Evolutionary conservation across 2,113 vertebrate species (phyloP).

Genomic region (Poeciliopsis occidentalis): DNA sequence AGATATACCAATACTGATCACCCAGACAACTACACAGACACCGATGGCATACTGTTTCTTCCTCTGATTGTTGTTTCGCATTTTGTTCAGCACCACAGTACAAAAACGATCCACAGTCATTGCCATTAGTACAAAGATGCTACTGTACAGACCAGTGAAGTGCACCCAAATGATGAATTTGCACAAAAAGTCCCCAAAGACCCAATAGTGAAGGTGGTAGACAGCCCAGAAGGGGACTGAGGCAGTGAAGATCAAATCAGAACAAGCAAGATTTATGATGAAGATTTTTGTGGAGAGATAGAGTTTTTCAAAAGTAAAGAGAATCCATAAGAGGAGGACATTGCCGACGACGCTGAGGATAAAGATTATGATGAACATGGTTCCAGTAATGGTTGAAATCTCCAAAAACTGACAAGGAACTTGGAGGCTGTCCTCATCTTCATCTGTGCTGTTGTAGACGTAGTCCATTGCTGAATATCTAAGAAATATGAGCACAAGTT

Average conservation of each 20-base stretch:
- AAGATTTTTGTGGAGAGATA: slow-evolving; percentile 79
- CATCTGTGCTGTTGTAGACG: neutral
- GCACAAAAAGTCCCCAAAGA: slow-evolving; percentile 72
- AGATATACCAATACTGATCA: slow-evolving; percentile 68
- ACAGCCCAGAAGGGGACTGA: slow-evolving; percentile 80
- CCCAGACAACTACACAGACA: slow-evolving; percentile 70
- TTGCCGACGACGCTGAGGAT: slow-evolving; percentile 66
- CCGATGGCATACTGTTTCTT: slow-evolving; percentile 53
- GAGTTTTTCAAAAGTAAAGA: slow-evolving; percentile 59
- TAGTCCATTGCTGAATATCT: slow-evolving; percentile 11
- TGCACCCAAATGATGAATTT: slow-evolving; percentile 73
- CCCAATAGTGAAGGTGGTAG: slow-evolving; percentile 70
- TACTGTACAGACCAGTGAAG: slow-evolving; percentile 77
- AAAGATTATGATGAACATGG: slow-evolving; percentile 52
- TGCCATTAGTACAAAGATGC: slow-evolving; percentile 80
- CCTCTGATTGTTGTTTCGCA: slow-evolving; percentile 23
- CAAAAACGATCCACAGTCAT: slow-evolving; percentile 82
- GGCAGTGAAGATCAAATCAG: slow-evolving; percentile 80
- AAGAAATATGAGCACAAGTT: slow-evolving; percentile 4
- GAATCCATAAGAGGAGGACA: slow-evolving; percentile 42
- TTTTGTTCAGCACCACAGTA: slow-evolving; percentile 73
- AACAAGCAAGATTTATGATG: slow-evolving; percentile 79
- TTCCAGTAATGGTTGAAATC: slow-evolving; percentile 5
- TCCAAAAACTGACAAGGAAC: neutral
- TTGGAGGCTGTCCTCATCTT: fast-evolving